Conservation (phyloP, 2,113 vertebrate species). For the Chlamydotis undulata region DNA sequence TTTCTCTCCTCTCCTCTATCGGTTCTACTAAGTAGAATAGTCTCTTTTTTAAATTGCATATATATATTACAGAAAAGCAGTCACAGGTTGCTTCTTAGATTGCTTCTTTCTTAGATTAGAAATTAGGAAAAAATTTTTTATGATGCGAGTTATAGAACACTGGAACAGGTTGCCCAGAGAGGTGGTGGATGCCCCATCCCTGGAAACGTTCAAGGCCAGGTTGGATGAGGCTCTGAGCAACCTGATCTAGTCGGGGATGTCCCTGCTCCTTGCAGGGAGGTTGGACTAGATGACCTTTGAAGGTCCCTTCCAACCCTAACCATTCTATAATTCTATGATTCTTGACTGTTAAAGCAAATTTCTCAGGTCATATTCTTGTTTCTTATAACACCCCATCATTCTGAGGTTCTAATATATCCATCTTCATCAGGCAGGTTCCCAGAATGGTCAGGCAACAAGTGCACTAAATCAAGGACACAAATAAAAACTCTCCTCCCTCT, state of each 20-base stretch:
- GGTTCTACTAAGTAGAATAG: background rate
- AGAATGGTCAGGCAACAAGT: background rate
- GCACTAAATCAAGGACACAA: background rate
- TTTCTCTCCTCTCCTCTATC: background rate
- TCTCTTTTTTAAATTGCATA: background rate
- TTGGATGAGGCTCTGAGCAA: no score
- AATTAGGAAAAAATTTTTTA: no score
- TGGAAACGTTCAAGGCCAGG: no score
- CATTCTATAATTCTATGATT: no score
- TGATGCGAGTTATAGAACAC: no score
- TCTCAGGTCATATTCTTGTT: background rate
- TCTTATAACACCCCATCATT: background rate
- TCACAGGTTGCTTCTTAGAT: background rate
- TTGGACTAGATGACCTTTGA: no score
- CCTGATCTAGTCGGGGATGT: no score
- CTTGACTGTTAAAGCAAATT: background rate
- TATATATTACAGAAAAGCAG: background rate
- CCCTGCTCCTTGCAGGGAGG: no score
- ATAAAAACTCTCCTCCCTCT: background rate
- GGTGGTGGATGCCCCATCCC: no score
- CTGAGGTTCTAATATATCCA: background rate
- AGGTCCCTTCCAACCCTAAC: no score
- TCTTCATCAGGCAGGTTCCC: background rate
- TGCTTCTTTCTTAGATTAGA: no score
- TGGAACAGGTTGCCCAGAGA: no score